Evolutionary conservation across 64 coral and sea anemone genomes (phyloP), one percentile per base, ranked within the genome.

Genomic region (Dendrophyllia cribrosa): DNA sequence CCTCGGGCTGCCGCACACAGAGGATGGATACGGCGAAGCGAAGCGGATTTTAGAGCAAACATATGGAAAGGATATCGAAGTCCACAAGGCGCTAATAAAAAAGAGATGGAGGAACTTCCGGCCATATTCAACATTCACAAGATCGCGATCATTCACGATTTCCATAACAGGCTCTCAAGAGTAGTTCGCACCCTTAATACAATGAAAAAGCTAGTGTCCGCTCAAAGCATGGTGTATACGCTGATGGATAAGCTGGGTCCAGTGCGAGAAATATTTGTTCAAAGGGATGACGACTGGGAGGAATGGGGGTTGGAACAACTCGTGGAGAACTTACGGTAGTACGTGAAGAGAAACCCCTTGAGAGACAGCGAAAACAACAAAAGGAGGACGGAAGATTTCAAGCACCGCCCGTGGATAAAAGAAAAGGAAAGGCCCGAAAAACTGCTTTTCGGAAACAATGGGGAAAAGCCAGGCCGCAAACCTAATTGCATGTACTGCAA

Each of bases 211-310:
- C 8, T 87, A 17, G n/a, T 17, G 10, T 47, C 64, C 0, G 70
- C 72, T 22, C 88, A 95, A 61, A 60, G 70, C 17, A 48, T 67
- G 17, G 74, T 62, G 0, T 94, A 94, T 77, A 89, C 47, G 1
- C 9, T 94, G 0, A 89, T 94, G 87, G 92, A 89, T 25, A 94
- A 94, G 50, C 48, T 94, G 9, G 92, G 92, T 1, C 92, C 92
- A 4, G 92, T 90, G 0, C 9, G 80, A 74, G 88, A 90, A 63
- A 9, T 86, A 14, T 10, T 89, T 8, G 61, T 58, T 11, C 92
- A 89, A 43, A 94, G 74, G 63, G 92, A 94, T 64, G 92, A 89
- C 14, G 77, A n/a, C n/a, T 89, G 0, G 6, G 78, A 71, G 87
- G 66, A 85, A 94, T 67, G 92, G 80, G 6, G 79, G 89, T 1